Conservation (phyloP, 2,797 vertebrate genomes). For the Epinephelus awoara region DNA sequence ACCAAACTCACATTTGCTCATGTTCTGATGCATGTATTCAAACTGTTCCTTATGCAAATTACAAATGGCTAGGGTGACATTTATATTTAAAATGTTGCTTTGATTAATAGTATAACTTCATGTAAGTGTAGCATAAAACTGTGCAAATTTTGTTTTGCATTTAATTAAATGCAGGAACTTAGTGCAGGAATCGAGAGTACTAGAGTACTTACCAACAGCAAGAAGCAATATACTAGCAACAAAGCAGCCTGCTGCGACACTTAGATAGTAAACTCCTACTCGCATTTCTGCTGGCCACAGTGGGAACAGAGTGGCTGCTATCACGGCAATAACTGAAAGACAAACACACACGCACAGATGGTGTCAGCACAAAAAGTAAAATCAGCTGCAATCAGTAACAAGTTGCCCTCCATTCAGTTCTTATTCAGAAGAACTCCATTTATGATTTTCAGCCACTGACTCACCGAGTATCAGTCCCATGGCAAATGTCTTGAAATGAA, state of each 20-base stretch:
- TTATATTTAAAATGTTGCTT: no score
- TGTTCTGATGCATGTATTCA: no score
- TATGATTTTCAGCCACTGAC: constrained; percentile 56
- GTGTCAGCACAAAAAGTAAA: constrained; percentile 9
- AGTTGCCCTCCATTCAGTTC: not conserved
- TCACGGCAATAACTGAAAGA: constrained; percentile 94
- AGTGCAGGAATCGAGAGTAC: no score
- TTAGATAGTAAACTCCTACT: constrained; percentile 98
- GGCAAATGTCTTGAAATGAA: constrained; percentile 99
- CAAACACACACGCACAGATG: not conserved
- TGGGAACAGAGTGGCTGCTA: constrained; percentile 97
- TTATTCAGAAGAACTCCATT: not conserved
- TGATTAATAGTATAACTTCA: no score
- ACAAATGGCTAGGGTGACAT: no score
- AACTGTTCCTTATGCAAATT: no score
- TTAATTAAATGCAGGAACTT: no score
- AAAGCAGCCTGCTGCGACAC: constrained; percentile 97
- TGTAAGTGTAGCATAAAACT: no score
- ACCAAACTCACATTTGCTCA: no score
- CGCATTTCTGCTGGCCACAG: constrained; percentile 99
- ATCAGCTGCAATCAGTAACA: not conserved
- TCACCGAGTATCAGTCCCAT: constrained; percentile 99
- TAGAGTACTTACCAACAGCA: constrained; percentile 93
- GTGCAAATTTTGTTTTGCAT: no score
- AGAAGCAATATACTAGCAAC: constrained; percentile 98